A percentile compares a stretch with the other conserved stretches of the same genome.
Evolutionary conservation across 2,888 invertebrate genomes (phyloP).

Genomic region (Rhodophaea formosa): DNA sequence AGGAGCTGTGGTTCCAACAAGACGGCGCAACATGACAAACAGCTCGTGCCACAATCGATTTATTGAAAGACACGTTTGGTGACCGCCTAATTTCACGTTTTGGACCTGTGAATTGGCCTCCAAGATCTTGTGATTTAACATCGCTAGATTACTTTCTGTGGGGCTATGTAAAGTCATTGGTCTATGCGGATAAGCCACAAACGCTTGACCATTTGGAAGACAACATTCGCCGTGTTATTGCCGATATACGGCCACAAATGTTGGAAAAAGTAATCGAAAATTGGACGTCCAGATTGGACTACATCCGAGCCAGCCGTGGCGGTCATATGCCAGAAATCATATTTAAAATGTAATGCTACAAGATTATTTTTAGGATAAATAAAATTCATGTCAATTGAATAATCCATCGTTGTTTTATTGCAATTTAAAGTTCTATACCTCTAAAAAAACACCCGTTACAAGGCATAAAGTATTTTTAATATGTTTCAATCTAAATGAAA

Average conservation of each 20-base stretch:
- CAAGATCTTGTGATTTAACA: no score
- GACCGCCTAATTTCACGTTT: constrained; percentile 26
- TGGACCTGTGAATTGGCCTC: constrained; percentile 13
- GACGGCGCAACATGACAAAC: constrained; percentile 38
- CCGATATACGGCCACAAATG: background rate
- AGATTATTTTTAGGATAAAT: constrained; percentile 24
- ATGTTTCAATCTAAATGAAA: no score
- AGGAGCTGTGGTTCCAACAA: constrained; percentile 33
- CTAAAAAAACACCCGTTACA: no score
- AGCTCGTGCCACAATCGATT: constrained; percentile 35
- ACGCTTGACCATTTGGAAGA: no score
- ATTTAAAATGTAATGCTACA: no score
- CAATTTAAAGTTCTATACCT: no score
- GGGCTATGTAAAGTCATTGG: background rate
- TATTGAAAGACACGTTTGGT: constrained; percentile 32
- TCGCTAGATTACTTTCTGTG: no score
- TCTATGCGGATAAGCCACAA: background rate
- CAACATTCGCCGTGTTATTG: no score
- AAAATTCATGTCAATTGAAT: background rate
- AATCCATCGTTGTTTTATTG: no score
- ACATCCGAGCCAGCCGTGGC: constrained; percentile 30
- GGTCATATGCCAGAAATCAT: constrained; percentile 22
- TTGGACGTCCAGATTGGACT: constrained; percentile 32
- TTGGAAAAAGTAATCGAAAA: constrained; percentile 29
- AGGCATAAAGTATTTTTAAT: no score